Conservation (phyloP, 1,140 invertebrate species). For the Colletes latitarsis region DNA sequence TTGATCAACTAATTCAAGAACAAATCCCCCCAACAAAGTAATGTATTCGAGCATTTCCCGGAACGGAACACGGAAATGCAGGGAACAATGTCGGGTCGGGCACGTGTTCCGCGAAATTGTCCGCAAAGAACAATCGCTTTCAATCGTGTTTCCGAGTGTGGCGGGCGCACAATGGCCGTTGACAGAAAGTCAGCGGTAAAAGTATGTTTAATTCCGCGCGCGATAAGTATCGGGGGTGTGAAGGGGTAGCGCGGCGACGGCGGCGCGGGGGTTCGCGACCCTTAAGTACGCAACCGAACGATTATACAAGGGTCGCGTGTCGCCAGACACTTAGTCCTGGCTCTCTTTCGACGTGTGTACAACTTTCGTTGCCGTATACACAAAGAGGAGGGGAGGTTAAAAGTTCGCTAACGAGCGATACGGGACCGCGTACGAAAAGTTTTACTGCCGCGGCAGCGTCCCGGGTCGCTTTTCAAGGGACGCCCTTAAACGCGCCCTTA, state of each 20-base stretch:
- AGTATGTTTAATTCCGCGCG: conserved; percentile 52
- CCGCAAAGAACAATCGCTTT: conserved; percentile 24
- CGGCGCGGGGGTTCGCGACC: background rate
- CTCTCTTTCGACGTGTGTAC: conserved; percentile 28
- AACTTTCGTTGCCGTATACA: conserved; percentile 27
- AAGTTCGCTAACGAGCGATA: conserved; percentile 50
- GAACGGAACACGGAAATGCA: conserved; percentile 8
- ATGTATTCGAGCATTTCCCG: background rate
- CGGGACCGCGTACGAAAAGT: conserved; percentile 18
- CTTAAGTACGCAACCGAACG: conserved; percentile 53
- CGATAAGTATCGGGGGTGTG: conserved; percentile 50
- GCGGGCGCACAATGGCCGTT: conserved; percentile 13
- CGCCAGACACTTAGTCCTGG: conserved; percentile 68
- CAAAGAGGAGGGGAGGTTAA: conserved; percentile 1
- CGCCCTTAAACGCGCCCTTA: background rate
- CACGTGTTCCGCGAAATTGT: conserved; percentile 10
- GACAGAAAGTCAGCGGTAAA: conserved; percentile 19
- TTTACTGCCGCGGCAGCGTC: conserved; percentile 5
- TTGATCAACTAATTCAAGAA: too few relatives aligned
- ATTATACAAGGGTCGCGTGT: conserved; percentile 76
- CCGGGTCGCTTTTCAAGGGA: background rate
- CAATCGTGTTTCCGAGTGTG: conserved; percentile 23
- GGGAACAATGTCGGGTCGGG: background rate
- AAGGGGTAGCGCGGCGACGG: conserved; percentile 13
- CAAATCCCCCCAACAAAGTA: too few relatives aligned